Base-by-base conservation (phyloP, 2,797 vertebrate species). In the Arctocebus calabarensis region DNA sequence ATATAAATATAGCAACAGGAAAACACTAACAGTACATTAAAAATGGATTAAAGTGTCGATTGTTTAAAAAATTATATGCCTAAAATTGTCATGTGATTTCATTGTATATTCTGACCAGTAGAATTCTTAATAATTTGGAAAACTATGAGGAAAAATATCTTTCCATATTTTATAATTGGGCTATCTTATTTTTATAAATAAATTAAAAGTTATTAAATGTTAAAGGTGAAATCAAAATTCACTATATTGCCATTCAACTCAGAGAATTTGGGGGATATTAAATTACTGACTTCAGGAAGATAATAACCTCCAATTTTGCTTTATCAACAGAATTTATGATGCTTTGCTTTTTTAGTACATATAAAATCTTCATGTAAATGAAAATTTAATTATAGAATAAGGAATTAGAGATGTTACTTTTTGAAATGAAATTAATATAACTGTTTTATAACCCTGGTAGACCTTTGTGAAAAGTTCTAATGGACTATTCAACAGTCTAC, bases 331-430 rank as follows among this genome's bases (percentile, higher is more conserved):
- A 90, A 40, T 0, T 75, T 89, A 73, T 14, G 55, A 86, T 48
- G 34, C 29, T 66, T 37, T 89, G 48, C 34, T 57, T 81, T 93
- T 79, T 22, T 25, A 32, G 19, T 66, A 82, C 12, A 82, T 5
- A 79, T 11, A 95, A 68, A 94, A 94, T 93, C 68, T 95, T 81
- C 57, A 73, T 14, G 91, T 16, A 71, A 57, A 82, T 55, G 25
- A 81, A 92, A 84, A 77, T 73, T 85, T 89, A 81, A 88, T 27
- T 75, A 4, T 64, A 94, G 90, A 81, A 7, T 14, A 34, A 2
- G 61, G 78, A 97, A 97, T 64, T 89, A 84, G 88, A 97, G 79
- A 90, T n/a, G 25, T 37, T 97, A 66, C 94, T 97, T 96, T 93
- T 66, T 96, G 52, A 97, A 98, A 94, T 32, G 48, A 74, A 89